A percentile compares a stretch with the other conserved stretches of the same genome.
These are phyloP conservation scores for Propithecus deckenii DNA, from an alignment of 2,797 vertebrate species.

Conservation along the genomic window DNA sequence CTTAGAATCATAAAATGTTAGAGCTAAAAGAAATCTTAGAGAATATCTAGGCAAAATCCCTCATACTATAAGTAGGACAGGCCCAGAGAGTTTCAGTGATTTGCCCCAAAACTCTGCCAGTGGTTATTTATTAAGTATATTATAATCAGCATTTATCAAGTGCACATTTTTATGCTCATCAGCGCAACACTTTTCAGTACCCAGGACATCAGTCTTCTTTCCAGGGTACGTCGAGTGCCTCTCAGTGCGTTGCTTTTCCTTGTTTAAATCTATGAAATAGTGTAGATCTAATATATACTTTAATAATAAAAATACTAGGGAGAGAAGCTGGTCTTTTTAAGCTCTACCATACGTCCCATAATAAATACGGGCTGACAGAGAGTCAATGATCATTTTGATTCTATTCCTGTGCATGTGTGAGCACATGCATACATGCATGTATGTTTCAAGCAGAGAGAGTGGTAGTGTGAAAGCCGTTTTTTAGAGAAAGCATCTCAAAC, in stretches of 20 bases:
- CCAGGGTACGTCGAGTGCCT: background rate
- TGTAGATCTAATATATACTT: background rate
- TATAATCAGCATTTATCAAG: constrained; percentile 17
- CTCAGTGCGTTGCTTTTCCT: background rate
- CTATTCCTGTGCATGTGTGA: background rate
- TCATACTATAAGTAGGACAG: background rate
- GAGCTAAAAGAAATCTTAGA: background rate
- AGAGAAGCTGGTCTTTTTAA: constrained; percentile 57
- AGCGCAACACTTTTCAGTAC: background rate
- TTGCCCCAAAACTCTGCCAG: background rate
- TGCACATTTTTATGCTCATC: background rate
- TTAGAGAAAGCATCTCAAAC: constrained; percentile 72
- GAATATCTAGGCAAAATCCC: background rate
- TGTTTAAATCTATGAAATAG: constrained; percentile 44
- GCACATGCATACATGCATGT: background rate
- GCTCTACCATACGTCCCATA: background rate
- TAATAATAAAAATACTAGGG: constrained; percentile 48
- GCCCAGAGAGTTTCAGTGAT: background rate
- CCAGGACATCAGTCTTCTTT: background rate
- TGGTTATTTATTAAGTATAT: background rate
- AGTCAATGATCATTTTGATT: constrained; percentile 50
- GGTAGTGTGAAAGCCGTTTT: constrained; percentile 60
- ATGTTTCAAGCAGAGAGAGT: constrained; percentile 18
- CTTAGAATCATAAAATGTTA: background rate
- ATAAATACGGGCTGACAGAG: constrained; percentile 34